Evolutionary conservation across 1,140 invertebrate species (phyloP).

Genomic region (Chionoecetes opilio): DNA sequence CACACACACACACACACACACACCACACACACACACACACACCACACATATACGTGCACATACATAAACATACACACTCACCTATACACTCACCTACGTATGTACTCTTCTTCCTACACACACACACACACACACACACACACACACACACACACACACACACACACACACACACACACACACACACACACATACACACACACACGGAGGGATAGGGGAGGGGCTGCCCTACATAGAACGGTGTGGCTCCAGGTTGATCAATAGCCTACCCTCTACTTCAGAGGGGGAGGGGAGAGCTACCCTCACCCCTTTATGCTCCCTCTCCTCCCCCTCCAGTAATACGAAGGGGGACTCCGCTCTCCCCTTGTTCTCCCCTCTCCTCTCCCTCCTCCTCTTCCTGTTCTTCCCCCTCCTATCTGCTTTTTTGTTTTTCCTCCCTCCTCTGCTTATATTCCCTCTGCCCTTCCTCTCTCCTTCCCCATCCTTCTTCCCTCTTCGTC

Average conservation of each 20-base stretch:
- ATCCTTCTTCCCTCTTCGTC: background rate
- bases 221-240: conserved; percentile 5
- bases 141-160: background rate
- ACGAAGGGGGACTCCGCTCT: conserved; percentile 1
- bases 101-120: background rate
- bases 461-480: background rate
- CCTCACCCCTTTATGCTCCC: conserved; percentile 42
- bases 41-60: background rate
- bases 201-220: conserved; percentile 1
- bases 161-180: background rate
- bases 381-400: background rate
- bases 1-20: background rate
- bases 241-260: background rate
- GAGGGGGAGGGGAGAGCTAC: background rate
- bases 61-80: background rate
- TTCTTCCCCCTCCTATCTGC: background rate
- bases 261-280: conserved; percentile 28
- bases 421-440: background rate
- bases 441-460: background rate
- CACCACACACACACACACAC: conserved; percentile 5
- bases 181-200: background rate
- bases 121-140: too few species aligned
- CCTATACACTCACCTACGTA: background rate
- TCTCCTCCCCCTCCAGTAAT: background rate
- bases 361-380: background rate